Conservation (phyloP, 2,113 vertebrate genomes). For the Rhinogobius similis region DNA sequence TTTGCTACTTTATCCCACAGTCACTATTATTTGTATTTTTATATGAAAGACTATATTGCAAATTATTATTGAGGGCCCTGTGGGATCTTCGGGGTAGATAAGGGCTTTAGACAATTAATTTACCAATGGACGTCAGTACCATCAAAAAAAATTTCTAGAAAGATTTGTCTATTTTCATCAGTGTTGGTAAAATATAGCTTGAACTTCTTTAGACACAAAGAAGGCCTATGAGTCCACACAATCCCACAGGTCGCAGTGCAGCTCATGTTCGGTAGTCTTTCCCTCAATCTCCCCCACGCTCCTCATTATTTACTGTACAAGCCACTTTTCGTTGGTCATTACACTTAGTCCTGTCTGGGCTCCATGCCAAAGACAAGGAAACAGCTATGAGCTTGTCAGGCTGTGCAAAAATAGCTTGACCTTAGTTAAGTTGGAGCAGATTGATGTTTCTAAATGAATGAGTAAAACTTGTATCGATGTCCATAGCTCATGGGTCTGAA, state of each 20-base stretch:
- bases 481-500: constrained; percentile 59
- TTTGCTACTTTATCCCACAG: too few species aligned
- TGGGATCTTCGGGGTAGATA: too few species aligned
- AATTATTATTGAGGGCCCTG: too few species aligned
- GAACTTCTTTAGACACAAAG: constrained; percentile 9
- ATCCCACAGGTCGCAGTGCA: constrained; percentile 35
- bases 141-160: background rate
- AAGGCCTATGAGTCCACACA: constrained; percentile 21
- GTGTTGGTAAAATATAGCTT: background rate
- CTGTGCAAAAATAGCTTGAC: constrained; percentile 55
- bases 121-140: too few species aligned
- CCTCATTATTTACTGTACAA: constrained; percentile 56
- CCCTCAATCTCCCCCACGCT: constrained; percentile 33
- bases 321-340: constrained; percentile 45
- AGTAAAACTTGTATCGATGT: constrained; percentile 63
- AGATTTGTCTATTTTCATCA: too few species aligned
- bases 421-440: constrained; percentile 52
- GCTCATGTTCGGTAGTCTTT: constrained; percentile 28
- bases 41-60: too few species aligned
- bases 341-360: constrained; percentile 44
- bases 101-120: too few species aligned
- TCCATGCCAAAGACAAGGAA: constrained; percentile 36
- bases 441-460: constrained; percentile 45
- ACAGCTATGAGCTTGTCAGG: constrained; percentile 11
- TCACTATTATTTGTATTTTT: too few species aligned